phyloP scores from a whole-genome alignment of 2,888 invertebrate genomes.

The Flexamia atlantica region DNA sequence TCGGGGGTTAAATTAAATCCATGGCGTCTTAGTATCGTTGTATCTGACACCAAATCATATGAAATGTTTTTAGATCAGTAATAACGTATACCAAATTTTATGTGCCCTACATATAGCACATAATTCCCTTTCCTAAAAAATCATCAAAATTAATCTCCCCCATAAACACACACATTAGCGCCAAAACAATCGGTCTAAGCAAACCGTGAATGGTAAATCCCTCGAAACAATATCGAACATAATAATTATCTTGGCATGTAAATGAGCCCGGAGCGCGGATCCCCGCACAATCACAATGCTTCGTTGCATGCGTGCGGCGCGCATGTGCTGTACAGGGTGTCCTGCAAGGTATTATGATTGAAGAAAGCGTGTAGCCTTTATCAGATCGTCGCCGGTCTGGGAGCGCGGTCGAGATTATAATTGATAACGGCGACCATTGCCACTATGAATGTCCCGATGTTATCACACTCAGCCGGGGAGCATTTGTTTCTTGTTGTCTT shows the following conservation, averaged over 20 bases:
- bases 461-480: not conserved
- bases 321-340: constrained; percentile 30
- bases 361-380: constrained; percentile 58
- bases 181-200: no score
- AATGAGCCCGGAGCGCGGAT: constrained; percentile 16
- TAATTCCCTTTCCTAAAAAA: no score
- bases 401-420: constrained; percentile 10
- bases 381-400: constrained; percentile 44
- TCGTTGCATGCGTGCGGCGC: constrained; percentile 29
- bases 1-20: no score
- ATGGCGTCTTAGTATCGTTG: no score
- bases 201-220: no score
- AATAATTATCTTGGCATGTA: constrained; percentile 11
- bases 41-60: no score
- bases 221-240: constrained; percentile 53
- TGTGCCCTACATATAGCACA: no score
- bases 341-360: constrained; percentile 58
- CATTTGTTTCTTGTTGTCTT: constrained; percentile 16
- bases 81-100: no score
- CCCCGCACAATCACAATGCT: constrained; percentile 48
- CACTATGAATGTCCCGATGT: constrained; percentile 50
- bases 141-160: no score
- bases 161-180: no score
- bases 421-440: constrained; percentile 52
- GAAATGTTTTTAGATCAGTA: no score